These are phyloP conservation scores for Bombus breviceps DNA, from an alignment of 1,140 invertebrate genomes.

Conservation along the genomic window DNA sequence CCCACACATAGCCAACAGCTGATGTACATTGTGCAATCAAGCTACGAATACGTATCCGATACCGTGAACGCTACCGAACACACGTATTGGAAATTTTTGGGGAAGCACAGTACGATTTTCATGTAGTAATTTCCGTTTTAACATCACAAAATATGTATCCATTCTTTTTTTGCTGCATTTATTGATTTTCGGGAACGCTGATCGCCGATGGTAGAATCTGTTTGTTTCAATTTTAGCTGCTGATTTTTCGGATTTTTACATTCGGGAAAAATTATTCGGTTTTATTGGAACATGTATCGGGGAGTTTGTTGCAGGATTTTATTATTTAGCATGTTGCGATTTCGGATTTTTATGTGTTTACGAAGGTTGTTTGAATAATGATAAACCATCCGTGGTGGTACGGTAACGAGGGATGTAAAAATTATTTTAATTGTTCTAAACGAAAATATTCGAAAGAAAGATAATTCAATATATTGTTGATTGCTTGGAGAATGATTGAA, in stretches of 20 bases:
- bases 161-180: not conserved
- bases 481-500: too few relatives aligned
- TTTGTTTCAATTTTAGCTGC: not conserved
- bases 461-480: not conserved
- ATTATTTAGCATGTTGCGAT: not conserved
- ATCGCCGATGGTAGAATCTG: not conserved
- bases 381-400: too few relatives aligned
- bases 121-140: constrained; percentile 14
- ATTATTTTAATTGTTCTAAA: not conserved
- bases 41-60: constrained; percentile 31
- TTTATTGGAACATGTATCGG: not conserved
- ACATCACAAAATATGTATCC: not conserved
- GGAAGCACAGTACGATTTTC: not conserved
- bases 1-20: not conserved
- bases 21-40: constrained; percentile 15
- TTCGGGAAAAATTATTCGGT: not conserved
- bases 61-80: not conserved
- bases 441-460: not conserved
- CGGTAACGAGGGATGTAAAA: not conserved
- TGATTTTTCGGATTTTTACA: not conserved
- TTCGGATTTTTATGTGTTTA: not conserved
- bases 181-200: not conserved
- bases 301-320: not conserved
- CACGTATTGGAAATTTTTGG: constrained; percentile 7
- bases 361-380: not conserved